Percentiles rank a stretch among this genome's conserved stretches.
Conservation (phyloP, 2,888 invertebrate genomes). For the Pogonocherus hispidulus region DNA sequence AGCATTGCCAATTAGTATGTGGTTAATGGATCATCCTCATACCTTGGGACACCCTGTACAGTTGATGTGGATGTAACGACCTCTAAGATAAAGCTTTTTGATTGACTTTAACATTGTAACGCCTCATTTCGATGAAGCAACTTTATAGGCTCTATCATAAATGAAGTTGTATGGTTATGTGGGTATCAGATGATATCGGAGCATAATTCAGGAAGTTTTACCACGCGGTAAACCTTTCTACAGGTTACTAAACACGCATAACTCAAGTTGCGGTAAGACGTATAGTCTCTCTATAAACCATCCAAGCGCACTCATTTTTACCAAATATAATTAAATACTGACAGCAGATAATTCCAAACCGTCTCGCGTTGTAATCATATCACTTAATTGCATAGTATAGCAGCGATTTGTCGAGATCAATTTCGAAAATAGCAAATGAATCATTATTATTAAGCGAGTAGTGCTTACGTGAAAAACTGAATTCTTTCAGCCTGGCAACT, state of each 20-base stretch:
- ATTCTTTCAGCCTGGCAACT: neutral
- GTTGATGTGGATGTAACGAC: no score
- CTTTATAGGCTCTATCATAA: neutral
- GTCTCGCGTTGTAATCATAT: slow-evolving; percentile 7
- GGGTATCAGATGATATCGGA: neutral
- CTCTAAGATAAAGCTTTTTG: neutral
- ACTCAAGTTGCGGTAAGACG: neutral
- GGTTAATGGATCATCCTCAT: no score
- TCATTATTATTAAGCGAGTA: neutral
- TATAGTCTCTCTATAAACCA: neutral
- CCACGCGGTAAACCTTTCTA: neutral
- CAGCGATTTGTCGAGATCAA: neutral
- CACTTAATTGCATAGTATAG: neutral
- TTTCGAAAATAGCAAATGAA: neutral
- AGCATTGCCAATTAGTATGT: no score
- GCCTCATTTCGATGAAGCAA: neutral
- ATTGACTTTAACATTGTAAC: neutral
- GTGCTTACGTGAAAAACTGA: neutral
- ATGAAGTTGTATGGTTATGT: neutral
- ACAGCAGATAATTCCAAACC: neutral
- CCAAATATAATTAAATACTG: slow-evolving; percentile 14
- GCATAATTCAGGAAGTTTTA: slow-evolving; percentile 2
- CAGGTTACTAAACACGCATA: neutral
- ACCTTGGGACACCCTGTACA: no score
- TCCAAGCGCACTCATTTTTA: neutral